Conservation (phyloP, 2,113 vertebrate genomes). For the Panurus biarmicus region DNA sequence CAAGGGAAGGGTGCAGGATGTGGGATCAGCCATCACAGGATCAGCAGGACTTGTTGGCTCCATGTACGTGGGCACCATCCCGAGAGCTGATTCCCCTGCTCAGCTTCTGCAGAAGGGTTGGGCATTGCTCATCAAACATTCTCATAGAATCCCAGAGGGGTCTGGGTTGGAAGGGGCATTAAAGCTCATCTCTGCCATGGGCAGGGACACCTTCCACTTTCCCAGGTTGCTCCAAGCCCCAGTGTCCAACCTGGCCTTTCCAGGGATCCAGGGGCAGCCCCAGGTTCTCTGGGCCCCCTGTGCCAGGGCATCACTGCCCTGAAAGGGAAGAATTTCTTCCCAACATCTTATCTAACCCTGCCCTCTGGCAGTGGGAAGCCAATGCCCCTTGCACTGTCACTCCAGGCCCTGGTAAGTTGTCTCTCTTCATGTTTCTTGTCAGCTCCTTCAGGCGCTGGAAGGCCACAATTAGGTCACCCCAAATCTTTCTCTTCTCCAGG, state of each 20-base stretch:
- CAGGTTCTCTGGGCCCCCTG: background rate
- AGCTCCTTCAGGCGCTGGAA: background rate
- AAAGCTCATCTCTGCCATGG: background rate
- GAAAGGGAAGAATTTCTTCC: background rate
- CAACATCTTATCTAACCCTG: background rate
- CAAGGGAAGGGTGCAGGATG: background rate
- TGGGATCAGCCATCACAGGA: background rate
- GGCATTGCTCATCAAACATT: background rate
- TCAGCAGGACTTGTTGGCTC: too few relatives aligned
- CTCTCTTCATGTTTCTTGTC: background rate
- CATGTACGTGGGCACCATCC: background rate
- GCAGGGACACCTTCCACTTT: background rate
- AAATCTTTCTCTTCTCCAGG: background rate
- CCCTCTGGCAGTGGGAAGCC: background rate
- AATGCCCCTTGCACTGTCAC: background rate
- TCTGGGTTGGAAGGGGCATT: background rate
- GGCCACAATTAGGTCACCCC: background rate
- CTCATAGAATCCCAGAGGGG: background rate
- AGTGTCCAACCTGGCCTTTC: fast-evolving
- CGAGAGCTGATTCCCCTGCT: background rate
- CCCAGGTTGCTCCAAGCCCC: background rate
- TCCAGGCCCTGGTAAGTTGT: background rate
- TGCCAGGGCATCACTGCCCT: background rate
- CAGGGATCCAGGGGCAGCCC: background rate
- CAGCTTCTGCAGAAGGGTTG: background rate